These are phyloP conservation scores for Oreocharis arfaki DNA, from an alignment of 2,113 vertebrate species.

Conservation along the genomic window DNA sequence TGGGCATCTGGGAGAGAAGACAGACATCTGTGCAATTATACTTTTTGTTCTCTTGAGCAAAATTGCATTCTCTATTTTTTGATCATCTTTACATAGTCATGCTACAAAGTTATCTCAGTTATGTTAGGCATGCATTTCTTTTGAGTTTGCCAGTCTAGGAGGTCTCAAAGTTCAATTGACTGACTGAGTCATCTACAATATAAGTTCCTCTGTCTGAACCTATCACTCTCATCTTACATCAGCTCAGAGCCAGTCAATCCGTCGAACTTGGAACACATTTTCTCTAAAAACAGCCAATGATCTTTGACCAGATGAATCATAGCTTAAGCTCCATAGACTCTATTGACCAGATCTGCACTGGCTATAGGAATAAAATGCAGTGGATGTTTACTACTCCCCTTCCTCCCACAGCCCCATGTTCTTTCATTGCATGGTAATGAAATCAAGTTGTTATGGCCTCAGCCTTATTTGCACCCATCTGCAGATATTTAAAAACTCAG, in stretches of 20 bases:
- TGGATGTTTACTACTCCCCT: background rate
- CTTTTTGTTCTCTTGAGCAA: conserved; percentile 8
- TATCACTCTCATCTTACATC: background rate
- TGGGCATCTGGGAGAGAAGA: background rate
- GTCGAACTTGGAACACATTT: background rate
- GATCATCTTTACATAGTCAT: background rate
- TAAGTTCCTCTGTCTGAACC: conserved; percentile 1
- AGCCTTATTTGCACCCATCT: background rate
- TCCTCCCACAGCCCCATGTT: accelerated
- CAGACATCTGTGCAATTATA: conserved; percentile 20
- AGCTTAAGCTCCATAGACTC: background rate
- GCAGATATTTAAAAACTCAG: background rate
- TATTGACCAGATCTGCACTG: background rate
- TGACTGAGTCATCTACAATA: background rate
- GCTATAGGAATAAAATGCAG: background rate
- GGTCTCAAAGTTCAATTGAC: conserved; percentile 24
- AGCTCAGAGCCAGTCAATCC: conserved; percentile 12
- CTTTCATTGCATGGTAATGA: background rate
- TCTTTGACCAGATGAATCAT: background rate
- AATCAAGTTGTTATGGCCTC: background rate
- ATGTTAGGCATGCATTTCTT: background rate
- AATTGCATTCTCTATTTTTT: background rate
- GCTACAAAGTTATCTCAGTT: background rate
- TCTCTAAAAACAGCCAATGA: conserved; percentile 2
- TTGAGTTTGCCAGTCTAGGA: background rate